Conservation (phyloP, 1,140 invertebrate genomes). For the Oryzaephilus surinamensis region DNA sequence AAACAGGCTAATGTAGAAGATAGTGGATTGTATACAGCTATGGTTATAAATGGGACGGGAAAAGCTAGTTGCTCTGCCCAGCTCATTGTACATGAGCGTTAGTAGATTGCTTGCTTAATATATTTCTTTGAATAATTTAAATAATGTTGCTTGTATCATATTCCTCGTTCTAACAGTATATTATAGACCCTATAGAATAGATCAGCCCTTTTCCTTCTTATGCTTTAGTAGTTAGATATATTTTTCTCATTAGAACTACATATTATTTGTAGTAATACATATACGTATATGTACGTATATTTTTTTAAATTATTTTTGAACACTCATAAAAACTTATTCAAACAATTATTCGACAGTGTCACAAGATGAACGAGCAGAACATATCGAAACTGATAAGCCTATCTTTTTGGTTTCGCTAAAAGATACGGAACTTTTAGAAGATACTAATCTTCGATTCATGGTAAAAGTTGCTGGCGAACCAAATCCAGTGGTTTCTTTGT, state of each 20-base stretch:
- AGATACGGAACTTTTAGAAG: conserved; percentile 76
- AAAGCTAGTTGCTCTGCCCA: conserved; percentile 74
- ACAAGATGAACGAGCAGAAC: conserved; percentile 56
- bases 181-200: no score
- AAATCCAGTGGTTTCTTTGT: conserved; percentile 77
- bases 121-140: background rate
- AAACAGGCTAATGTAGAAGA: conserved; percentile 73
- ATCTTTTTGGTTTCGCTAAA: conserved; percentile 74
- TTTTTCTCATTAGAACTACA: background rate
- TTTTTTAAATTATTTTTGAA: background rate
- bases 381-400: conserved; percentile 60
- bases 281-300: background rate
- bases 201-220: no score
- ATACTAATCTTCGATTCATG: conserved; percentile 81
- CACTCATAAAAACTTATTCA: background rate
- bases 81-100: conserved; percentile 72
- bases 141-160: no score
- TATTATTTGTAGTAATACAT: background rate
- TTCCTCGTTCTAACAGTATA: no score
- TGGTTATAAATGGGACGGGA: conserved; percentile 72
- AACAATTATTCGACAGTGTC: conserved; percentile 43
- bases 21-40: conserved; percentile 81
- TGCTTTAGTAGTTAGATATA: no score
- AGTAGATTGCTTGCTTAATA: conserved; percentile 38
- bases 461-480: conserved; percentile 80